Evolutionary conservation across 2,797 vertebrate genomes (phyloP).

Genomic region (Pelodytes ibericus): DNA sequence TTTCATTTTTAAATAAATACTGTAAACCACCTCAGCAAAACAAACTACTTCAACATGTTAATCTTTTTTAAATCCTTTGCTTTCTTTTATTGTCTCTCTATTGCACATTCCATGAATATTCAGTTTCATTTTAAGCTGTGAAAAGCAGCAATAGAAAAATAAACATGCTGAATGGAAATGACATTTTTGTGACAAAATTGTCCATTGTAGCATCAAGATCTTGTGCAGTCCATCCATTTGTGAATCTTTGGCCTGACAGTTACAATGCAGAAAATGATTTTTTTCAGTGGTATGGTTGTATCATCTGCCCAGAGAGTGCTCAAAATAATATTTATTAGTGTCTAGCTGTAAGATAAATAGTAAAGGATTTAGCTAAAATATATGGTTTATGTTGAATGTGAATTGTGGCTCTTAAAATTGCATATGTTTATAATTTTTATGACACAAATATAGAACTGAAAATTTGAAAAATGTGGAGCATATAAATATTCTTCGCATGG

Average conservation of each 20-base stretch:
- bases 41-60: no score
- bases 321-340: conserved; percentile 74
- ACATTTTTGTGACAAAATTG: background rate
- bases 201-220: conserved; percentile 49
- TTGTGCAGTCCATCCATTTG: conserved; percentile 69
- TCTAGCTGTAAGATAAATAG: conserved; percentile 65
- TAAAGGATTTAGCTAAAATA: background rate
- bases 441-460: background rate
- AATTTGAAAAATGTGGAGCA: background rate
- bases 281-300: conserved; percentile 65
- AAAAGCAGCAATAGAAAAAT: conserved; percentile 10
- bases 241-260: conserved; percentile 74
- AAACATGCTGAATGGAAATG: background rate
- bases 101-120: background rate
- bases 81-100: no score
- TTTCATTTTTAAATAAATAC: no score
- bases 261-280: conserved; percentile 67
- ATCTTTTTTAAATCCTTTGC: no score
- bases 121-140: background rate
- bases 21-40: no score
- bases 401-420: background rate
- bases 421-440: background rate
- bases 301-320: conserved; percentile 68
- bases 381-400: background rate
- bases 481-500: background rate